Percentiles rank a stretch among this genome's conserved stretches.
These are phyloP conservation scores for Lindbergichthys nudifrons DNA, from an alignment of 2,797 vertebrate genomes.

Conservation along the genomic window DNA sequence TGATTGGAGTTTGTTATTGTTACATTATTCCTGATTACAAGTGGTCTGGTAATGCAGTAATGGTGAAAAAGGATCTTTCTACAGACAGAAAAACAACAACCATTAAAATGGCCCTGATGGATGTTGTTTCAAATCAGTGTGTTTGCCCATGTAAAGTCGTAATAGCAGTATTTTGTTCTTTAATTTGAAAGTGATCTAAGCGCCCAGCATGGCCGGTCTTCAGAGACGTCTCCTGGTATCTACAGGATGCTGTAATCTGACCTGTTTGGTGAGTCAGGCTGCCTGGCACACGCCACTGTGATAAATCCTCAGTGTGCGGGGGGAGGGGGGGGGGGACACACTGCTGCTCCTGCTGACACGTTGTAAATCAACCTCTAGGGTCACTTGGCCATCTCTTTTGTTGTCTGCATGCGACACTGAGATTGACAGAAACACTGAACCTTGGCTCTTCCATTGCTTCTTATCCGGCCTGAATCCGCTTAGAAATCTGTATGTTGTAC, in stretches of 20 bases:
- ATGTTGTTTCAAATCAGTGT: neutral
- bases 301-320: constrained; percentile 56
- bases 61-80: neutral
- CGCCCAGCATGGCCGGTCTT: neutral
- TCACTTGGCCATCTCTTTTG: constrained; percentile 63
- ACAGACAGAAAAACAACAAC: neutral
- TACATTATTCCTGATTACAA: constrained; percentile 23
- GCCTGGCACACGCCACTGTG: constrained; percentile 48
- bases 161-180: neutral
- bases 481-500: neutral
- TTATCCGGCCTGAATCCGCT: neutral
- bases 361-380: constrained; percentile 72
- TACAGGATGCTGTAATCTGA: constrained; percentile 59
- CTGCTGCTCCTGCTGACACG: constrained; percentile 64
- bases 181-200: constrained; percentile 13
- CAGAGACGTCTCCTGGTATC: constrained; percentile 19
- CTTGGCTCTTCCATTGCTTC: neutral
- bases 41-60: neutral
- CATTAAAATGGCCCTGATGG: neutral
- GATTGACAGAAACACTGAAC: constrained; percentile 27
- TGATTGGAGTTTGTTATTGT: constrained; percentile 15
- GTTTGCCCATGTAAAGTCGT: constrained; percentile 5
- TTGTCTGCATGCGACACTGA: constrained; percentile 42
- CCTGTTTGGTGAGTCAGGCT: constrained; percentile 60
- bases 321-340: constrained; percentile 38